Evolutionary conservation across 2,113 vertebrate species (phyloP).

Genomic region (Seriola dumerili): DNA sequence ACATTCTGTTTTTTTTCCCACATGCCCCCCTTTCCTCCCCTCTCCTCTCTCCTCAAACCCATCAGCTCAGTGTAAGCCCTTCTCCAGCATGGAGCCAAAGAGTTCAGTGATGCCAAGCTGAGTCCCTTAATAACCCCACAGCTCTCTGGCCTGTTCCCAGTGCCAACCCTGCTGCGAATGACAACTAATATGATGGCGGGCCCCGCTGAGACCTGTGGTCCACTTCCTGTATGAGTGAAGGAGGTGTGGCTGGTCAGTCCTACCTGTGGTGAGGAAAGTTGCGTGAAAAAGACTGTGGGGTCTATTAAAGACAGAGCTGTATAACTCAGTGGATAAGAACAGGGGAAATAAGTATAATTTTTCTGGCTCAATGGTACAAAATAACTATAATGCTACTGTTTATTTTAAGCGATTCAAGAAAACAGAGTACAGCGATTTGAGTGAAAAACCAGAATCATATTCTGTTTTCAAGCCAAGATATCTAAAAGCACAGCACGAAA

Average conservation of each 20-base stretch:
- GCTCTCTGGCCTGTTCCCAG: slow-evolving; percentile 58
- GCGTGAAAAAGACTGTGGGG: slow-evolving; percentile 6
- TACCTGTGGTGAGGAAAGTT: slow-evolving; percentile 48
- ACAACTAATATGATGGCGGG: slow-evolving; percentile 63
- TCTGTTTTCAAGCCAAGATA: slow-evolving; percentile 1
- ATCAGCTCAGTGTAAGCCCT: slow-evolving; percentile 66
- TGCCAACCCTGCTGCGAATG: slow-evolving; percentile 64
- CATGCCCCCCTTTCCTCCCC: not conserved
- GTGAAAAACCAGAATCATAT: not conserved
- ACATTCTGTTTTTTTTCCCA: not conserved
- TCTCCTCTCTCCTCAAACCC: slow-evolving; percentile 40
- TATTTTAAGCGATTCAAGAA: slow-evolving; percentile 8
- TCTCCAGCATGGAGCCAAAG: slow-evolving; percentile 67
- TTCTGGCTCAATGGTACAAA: not conserved
- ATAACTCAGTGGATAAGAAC: slow-evolving; percentile 3
- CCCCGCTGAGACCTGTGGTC: slow-evolving; percentile 52
- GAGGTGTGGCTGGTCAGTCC: slow-evolving; percentile 44
- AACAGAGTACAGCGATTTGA: not conserved
- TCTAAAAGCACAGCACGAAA: not conserved
- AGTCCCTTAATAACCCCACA: slow-evolving; percentile 75
- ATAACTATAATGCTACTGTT: not conserved
- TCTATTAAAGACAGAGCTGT: not conserved
- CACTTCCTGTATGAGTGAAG: slow-evolving; percentile 46
- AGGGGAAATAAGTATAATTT: not conserved
- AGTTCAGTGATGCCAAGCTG: slow-evolving; percentile 76